Evolutionary conservation across 2,888 invertebrate genomes (phyloP).

Genomic region (Automeris io): DNA sequence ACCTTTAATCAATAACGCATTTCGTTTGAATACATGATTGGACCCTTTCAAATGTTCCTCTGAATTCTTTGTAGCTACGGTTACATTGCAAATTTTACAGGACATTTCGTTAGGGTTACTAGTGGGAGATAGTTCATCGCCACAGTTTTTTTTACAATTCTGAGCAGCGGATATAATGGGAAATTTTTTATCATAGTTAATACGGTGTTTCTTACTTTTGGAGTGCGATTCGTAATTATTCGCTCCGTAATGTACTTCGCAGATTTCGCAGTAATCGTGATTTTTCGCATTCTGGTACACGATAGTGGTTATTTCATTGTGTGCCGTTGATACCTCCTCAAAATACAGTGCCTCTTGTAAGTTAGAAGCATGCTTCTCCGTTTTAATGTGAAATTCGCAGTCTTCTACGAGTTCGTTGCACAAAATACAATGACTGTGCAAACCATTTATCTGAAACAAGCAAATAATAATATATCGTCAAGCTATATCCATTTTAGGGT

Average conservation of each 20-base stretch:
- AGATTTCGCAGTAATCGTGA: neutral
- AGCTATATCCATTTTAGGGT: too few species aligned
- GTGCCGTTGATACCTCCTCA: too few species aligned
- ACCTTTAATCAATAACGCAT: slow-evolving; percentile 4
- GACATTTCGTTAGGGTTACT: neutral
- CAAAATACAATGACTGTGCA: slow-evolving; percentile 20
- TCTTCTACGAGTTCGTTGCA: slow-evolving; percentile 20
- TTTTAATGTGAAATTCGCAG: slow-evolving; percentile 14
- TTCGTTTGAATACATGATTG: neutral
- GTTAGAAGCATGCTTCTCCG: neutral
- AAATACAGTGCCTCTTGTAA: neutral
- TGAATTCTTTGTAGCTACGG: neutral
- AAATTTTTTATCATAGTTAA: neutral
- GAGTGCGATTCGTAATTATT: neutral
- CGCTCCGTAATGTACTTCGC: neutral
- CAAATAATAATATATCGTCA: neutral
- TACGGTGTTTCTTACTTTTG: neutral
- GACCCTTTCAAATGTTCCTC: neutral
- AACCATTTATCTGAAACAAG: slow-evolving; percentile 20
- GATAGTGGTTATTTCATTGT: neutral
- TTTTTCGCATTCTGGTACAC: neutral
- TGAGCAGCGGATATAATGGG: neutral
- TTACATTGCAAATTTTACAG: neutral
- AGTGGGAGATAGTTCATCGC: neutral
- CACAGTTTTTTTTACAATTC: too few species aligned